These are phyloP conservation scores for Serripes groenlandicus DNA, from an alignment of 2,888 invertebrate species.

Conservation along the genomic window DNA sequence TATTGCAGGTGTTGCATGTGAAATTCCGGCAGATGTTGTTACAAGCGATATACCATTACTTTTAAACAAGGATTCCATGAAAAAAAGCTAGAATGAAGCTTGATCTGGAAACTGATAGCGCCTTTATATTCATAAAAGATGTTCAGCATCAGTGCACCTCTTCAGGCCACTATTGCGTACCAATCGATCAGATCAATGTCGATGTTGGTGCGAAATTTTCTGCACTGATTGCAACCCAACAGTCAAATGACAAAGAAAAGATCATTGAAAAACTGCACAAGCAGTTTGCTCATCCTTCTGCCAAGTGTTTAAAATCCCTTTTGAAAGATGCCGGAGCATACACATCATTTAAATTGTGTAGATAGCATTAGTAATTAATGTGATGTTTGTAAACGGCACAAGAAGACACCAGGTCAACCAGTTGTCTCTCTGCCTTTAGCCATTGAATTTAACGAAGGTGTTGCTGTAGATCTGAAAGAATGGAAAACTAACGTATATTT, in stretches of 20 bases:
- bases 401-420: constrained; percentile 48
- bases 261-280: constrained; percentile 57
- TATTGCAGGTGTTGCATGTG: constrained; percentile 44
- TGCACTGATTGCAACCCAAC: constrained; percentile 23
- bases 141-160: constrained; percentile 50
- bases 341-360: constrained; percentile 30
- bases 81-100: constrained; percentile 54
- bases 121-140: constrained; percentile 43
- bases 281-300: constrained; percentile 68
- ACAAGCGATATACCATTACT: constrained; percentile 50
- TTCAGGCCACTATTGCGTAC: constrained; percentile 63
- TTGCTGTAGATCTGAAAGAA: constrained; percentile 41
- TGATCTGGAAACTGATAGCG: constrained; percentile 63
- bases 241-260: constrained; percentile 13
- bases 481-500: constrained; percentile 35
- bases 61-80: constrained; percentile 51
- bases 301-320: constrained; percentile 45
- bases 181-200: constrained; percentile 36
- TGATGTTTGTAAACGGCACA: constrained; percentile 43
- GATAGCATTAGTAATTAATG: constrained; percentile 37
- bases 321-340: constrained; percentile 52
- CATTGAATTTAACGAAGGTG: constrained; percentile 30
- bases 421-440: constrained; percentile 50
- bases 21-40: constrained; percentile 54
- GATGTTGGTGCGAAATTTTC: constrained; percentile 25